phyloP scores from a whole-genome alignment of 2,113 vertebrate species.

The Alexandromys fortis region DNA sequence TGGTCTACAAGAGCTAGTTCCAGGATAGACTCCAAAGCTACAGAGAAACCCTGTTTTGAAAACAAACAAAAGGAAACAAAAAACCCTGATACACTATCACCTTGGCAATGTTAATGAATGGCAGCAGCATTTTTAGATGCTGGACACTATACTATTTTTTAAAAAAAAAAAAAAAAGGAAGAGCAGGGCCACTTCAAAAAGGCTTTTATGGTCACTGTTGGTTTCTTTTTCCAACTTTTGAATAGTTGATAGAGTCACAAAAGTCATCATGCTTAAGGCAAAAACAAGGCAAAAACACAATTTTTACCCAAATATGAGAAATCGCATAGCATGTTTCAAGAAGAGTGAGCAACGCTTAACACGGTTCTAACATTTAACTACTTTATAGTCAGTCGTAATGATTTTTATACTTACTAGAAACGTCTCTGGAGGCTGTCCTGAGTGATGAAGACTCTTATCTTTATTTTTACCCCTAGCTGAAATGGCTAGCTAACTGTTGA shows the following conservation, averaged over 20 bases:
- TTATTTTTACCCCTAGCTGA: not conserved
- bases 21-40: too few species aligned
- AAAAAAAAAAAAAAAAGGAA: not conserved
- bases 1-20: too few species aligned
- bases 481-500: not conserved
- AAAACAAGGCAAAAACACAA: slow-evolving; percentile 25
- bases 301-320: not conserved
- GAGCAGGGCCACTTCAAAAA: not conserved
- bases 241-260: slow-evolving; percentile 9
- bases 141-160: not conserved
- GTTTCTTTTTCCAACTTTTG: not conserved
- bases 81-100: not conserved
- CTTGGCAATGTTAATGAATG: not conserved
- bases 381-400: not conserved
- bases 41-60: too few species aligned
- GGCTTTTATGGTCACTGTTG: slow-evolving; percentile 13
- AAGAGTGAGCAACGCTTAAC: not conserved
- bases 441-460: not conserved
- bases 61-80: too few species aligned
- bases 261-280: not conserved
- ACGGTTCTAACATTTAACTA: not conserved
- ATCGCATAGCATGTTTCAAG: not conserved
- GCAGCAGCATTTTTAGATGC: not conserved
- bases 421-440: not conserved
- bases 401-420: not conserved